Evolutionary conservation across 2,113 vertebrate species (phyloP).

Genomic region (Poeciliopsis occidentalis): DNA sequence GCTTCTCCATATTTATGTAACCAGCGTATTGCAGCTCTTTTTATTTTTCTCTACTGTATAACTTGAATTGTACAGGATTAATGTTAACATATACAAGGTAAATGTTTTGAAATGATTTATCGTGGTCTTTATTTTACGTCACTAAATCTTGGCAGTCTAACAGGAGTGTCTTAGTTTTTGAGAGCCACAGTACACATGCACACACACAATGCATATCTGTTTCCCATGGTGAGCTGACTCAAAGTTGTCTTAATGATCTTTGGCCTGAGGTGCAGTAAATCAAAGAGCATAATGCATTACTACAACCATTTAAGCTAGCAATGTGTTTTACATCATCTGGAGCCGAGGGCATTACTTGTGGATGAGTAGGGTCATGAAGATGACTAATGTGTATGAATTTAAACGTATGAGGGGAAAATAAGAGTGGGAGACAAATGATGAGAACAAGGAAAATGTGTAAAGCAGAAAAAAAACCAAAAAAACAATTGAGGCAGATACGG

Average conservation of each 20-base stretch:
- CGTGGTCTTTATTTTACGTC: neutral
- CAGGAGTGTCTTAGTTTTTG: neutral
- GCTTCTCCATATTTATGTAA: neutral
- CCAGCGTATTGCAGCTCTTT: neutral
- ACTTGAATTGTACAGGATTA: neutral
- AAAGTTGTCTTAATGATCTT: slow-evolving; percentile 65
- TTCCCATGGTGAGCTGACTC: slow-evolving; percentile 51
- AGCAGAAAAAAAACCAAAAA: neutral
- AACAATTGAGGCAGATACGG: slow-evolving; percentile 18
- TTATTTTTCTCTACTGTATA: neutral
- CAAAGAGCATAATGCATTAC: slow-evolving; percentile 73
- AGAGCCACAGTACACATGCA: slow-evolving; percentile 5
- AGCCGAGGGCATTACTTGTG: slow-evolving; percentile 43
- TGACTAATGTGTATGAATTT: slow-evolving; percentile 48
- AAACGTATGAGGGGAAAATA: slow-evolving; percentile 42
- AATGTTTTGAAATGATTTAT: neutral
- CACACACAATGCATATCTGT: slow-evolving; percentile 42
- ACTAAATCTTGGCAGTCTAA: neutral
- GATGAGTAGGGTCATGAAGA: slow-evolving; percentile 55
- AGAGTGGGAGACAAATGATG: slow-evolving; percentile 39
- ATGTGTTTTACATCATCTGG: slow-evolving; percentile 71
- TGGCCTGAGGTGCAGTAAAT: slow-evolving; percentile 62
- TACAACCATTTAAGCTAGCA: slow-evolving; percentile 76
- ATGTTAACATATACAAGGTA: neutral
- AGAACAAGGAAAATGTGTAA: slow-evolving; percentile 8